Evolutionary conservation across 64 coral and sea anemone genomes (phyloP).

Genomic region (Catalaphyllia jardinei): DNA sequence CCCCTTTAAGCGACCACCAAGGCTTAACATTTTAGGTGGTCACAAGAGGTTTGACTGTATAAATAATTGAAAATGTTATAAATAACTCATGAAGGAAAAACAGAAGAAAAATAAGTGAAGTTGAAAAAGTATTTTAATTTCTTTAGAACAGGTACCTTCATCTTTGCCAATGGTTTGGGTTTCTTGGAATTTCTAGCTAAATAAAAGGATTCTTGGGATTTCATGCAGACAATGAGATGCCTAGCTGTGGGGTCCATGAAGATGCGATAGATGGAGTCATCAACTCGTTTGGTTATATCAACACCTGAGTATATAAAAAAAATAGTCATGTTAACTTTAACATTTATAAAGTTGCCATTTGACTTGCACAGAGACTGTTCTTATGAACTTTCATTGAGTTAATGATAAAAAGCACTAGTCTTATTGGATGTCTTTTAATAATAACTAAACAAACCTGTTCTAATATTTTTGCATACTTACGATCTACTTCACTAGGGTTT

Average conservation of each 20-base stretch:
- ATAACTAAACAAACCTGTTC: too few relatives aligned
- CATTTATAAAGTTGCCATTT: too few relatives aligned
- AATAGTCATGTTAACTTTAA: not conserved
- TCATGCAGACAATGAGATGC: conserved; percentile 91
- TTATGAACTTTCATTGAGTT: not conserved
- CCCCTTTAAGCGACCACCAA: too few relatives aligned
- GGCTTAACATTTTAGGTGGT: too few relatives aligned
- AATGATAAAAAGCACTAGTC: too few relatives aligned
- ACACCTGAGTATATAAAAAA: conserved; percentile 27
- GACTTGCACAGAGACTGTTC: not conserved
- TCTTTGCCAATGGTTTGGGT: conserved; percentile 81
- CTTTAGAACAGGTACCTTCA: conserved; percentile 42
- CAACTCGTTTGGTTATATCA: conserved; percentile 76
- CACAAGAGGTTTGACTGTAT: too few relatives aligned
- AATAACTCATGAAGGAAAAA: too few relatives aligned
- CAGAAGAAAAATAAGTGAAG: not conserved
- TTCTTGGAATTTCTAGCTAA: conserved; percentile 90
- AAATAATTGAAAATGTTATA: too few relatives aligned
- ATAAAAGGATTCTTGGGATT: conserved; percentile 91
- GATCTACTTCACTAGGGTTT: conserved; percentile 84
- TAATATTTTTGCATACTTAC: conserved; percentile 39
- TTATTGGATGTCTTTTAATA: too few relatives aligned
- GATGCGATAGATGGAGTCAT: conserved; percentile 86
- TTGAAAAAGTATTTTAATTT: not conserved
- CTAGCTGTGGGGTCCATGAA: conserved; percentile 92